Evolutionary conservation across 2,113 vertebrate species (phyloP), one percentile per base, ranked within the genome.

Genomic region (Thamnophis sirtalis): DNA sequence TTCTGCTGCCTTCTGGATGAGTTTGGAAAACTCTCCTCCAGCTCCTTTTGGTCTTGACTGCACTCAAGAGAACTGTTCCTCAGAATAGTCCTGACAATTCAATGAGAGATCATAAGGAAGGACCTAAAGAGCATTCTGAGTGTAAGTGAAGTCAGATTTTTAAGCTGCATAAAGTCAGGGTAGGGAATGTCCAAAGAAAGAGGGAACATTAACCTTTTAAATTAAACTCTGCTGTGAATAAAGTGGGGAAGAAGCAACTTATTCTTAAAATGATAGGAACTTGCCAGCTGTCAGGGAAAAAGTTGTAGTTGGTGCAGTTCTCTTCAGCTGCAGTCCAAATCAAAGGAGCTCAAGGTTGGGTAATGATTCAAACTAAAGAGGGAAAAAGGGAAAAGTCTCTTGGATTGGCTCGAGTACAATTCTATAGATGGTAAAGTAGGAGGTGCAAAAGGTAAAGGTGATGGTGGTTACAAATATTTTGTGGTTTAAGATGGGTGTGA

Each of bases 91-190:
- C 53, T 89, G 19, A 54, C 55, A 56, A 43, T 84, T 89, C 51
- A 84, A 73, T 49, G 86, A 84, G 80, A 84, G 63, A 84, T 9
- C 86, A 88, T 24, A 88, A 92, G 63, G 86, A 92, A 80, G 86
- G 84, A 94, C n/a, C 89, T 92, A 5, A 89, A 87, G 86, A 94
- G 43, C 38, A 54, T 95, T 93, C 87, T 90, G 60, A 90, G 91
- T 93, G 63, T 87, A 49, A 91, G 91, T 92, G 5, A 73, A 91
- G 84, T 50, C 68, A 91, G 86, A 88, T 55, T 48, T 92, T 80
- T 80, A 80, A 80, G 50, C 38, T 55, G 86, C 53, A 80, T n/a
- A 28, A 51, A 63, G 60, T 91, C 58, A 91, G 91, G 28, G 9
- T 54, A 54, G 60, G 58, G 28, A 91, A 90, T 8, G 9, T 33